phyloP scores from a whole-genome alignment of 2,888 invertebrate species.

The Tenthredo livida region DNA sequence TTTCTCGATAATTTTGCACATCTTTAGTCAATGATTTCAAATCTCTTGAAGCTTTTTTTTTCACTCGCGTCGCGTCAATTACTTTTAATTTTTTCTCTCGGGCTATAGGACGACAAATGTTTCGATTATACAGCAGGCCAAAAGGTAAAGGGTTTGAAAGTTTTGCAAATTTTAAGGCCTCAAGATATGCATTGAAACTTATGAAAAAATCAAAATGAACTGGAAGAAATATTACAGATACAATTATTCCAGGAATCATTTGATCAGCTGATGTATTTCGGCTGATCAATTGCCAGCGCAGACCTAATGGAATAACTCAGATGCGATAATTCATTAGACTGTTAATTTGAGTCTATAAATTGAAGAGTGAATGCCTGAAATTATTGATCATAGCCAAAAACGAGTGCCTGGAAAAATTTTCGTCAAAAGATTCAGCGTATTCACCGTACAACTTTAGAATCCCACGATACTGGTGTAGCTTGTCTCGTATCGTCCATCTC shows the following conservation, averaged over 20 bases:
- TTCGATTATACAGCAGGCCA: not conserved
- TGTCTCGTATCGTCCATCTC: constrained; percentile 84
- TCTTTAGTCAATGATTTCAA: constrained; percentile 81
- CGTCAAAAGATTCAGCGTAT: constrained; percentile 59
- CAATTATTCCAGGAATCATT: not conserved
- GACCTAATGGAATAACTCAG: not conserved
- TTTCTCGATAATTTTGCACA: constrained; percentile 80
- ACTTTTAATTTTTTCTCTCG: constrained; percentile 83
- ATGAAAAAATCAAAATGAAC: not conserved
- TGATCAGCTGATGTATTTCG: not conserved
- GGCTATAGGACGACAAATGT: constrained; percentile 73
- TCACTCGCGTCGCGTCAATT: constrained; percentile 79
- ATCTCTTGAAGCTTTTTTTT: constrained; percentile 81
- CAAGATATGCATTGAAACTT: not conserved
- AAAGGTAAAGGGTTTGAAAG: not conserved
- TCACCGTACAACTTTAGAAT: constrained; percentile 84
- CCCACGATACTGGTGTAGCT: constrained; percentile 84
- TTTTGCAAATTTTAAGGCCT: not conserved
- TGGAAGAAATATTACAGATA: not conserved
- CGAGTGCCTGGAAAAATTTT: not conserved
- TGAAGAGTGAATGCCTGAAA: not conserved
- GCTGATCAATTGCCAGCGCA: not conserved
- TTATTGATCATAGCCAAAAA: not conserved
- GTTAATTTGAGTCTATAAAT: not conserved
- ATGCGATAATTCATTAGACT: not conserved